Conservation (phyloP, 2,888 invertebrate genomes). For the Teleiodes luculella region DNA sequence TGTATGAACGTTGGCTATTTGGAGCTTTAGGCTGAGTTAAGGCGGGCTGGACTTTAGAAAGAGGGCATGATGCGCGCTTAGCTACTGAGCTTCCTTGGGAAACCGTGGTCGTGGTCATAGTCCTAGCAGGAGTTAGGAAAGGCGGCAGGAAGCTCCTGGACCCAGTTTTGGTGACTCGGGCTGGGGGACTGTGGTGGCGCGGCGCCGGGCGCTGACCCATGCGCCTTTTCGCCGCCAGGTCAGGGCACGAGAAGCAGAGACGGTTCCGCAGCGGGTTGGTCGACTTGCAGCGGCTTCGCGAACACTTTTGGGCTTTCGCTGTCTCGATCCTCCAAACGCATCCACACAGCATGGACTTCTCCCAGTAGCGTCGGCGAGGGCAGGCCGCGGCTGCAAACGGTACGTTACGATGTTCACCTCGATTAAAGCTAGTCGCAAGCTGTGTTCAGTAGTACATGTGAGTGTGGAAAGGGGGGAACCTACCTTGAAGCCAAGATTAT, state of each 20-base stretch:
- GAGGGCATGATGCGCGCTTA: neutral
- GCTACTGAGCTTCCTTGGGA: neutral
- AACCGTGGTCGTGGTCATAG: neutral
- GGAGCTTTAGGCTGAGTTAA: neutral
- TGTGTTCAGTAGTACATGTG: neutral
- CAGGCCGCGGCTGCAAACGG: slow-evolving; percentile 59
- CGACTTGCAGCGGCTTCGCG: slow-evolving; percentile 23
- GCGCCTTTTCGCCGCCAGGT: slow-evolving; percentile 30
- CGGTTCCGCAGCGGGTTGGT: slow-evolving; percentile 27
- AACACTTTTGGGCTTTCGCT: slow-evolving; percentile 31
- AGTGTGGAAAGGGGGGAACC: neutral
- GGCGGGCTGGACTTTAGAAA: neutral
- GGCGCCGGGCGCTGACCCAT: neutral
- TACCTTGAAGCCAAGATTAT: too few species aligned
- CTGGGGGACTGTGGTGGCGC: neutral
- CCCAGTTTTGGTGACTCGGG: neutral
- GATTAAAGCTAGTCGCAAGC: slow-evolving; percentile 26
- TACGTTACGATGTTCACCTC: slow-evolving; percentile 58
- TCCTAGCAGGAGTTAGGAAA: neutral
- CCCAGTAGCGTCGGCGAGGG: slow-evolving; percentile 42
- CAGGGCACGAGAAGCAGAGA: slow-evolving; percentile 47
- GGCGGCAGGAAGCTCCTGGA: neutral
- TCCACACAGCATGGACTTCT: slow-evolving; percentile 31
- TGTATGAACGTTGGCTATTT: neutral
- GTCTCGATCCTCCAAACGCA: slow-evolving; percentile 34